Base-by-base conservation (phyloP, 2,888 invertebrate species). In the Philhelius pedissequus region DNA sequence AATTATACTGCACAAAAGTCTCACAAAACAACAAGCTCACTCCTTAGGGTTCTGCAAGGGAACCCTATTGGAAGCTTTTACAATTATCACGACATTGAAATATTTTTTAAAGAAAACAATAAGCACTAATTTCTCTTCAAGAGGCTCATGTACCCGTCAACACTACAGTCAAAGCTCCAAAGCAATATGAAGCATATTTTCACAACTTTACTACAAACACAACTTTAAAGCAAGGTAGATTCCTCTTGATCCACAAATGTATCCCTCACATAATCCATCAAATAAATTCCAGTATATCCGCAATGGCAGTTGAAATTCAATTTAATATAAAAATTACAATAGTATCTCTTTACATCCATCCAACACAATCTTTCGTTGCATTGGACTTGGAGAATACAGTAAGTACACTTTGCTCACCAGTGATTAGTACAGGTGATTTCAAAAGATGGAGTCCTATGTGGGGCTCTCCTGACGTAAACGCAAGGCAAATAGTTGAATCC, bases 101-200 rank as follows among this genome's bases (percentile, higher is more conserved):
- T 64, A 2, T 48, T 64, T 15, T 50, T 66, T 9, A 66, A 48
- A 18, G 35, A 48, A 58, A 68, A 56, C 2, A 50, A 50, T 3
- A n/a, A n/a, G 77, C 77, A 15, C 62, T 81, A 40, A 86, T 86
- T 27, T 75, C 58, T 15, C 35, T 86, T 6, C 86, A 86, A 70
- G 80, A 86, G 77, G 83, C 86, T 0, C 71, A 86, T 56, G 13
- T 69, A 5, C 18, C 13, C 18, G 7, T 43, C 18, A 43, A 43
- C 18, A 43, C 43, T 3, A 18, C 13, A 18, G 18, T 7, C 18
- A 15, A 18, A 43, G 18, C 18, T 8, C 15, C 15, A 18, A 43
- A 43, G 18, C 43, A 43, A 43, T 43, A 43, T 3, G 43, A 43
- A 43, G 4, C 43, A 43, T 43, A 43, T 43, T 43, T 43, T 43